Percentiles rank a stretch among this genome's conserved stretches.
These are phyloP conservation scores for Melipona quadrifasciata DNA, from an alignment of 1,140 invertebrate species.

Conservation along the genomic window DNA sequence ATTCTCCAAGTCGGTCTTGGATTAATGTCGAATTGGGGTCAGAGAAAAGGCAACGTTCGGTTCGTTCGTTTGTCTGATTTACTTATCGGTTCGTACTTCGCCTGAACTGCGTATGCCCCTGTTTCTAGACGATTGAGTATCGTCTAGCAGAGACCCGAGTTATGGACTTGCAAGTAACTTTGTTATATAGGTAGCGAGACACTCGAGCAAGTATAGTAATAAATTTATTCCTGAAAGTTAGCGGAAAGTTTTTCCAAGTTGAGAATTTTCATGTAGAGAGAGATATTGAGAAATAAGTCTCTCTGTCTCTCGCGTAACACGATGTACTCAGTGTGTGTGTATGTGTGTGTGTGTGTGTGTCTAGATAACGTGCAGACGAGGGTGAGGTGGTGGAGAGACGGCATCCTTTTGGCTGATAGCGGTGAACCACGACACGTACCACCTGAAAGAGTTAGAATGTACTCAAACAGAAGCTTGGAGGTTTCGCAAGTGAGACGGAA, in stretches of 20 bases:
- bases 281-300: not conserved
- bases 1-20: not conserved
- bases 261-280: not conserved
- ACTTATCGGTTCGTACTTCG: not conserved
- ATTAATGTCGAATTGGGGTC: conserved; percentile 22
- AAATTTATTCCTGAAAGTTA: not conserved
- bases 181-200: not conserved
- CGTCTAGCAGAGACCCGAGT: not conserved
- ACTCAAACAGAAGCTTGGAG: conserved; percentile 87
- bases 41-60: not conserved
- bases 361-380: conserved; percentile 62
- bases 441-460: conserved; percentile 84
- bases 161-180: not conserved
- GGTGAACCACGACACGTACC: conserved; percentile 78
- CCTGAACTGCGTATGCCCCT: not conserved
- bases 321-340: not conserved
- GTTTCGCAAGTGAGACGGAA: conserved; percentile 83
- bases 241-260: not conserved
- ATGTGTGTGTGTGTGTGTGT: not conserved
- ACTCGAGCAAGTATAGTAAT: not conserved
- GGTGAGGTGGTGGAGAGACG: conserved; percentile 85
- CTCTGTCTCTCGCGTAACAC: not conserved
- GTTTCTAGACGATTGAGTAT: conserved; percentile 1
- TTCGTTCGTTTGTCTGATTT: not conserved
- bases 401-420: conserved; percentile 85